These are phyloP conservation scores for Penaeus japonicus DNA, from an alignment of 1,140 invertebrate genomes.

Conservation along the genomic window DNA sequence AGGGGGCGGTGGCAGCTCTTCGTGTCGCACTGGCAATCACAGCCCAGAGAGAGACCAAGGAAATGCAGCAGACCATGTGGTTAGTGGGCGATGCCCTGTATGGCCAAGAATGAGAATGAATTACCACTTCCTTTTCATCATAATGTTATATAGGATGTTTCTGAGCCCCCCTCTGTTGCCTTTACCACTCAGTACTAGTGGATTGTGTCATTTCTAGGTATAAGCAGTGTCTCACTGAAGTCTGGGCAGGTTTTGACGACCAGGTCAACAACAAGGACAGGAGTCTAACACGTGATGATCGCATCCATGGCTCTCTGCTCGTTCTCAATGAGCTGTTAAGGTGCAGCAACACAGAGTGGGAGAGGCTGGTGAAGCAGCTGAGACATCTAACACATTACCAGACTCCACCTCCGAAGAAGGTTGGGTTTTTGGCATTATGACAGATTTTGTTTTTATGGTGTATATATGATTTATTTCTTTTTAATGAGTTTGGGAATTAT, in stretches of 20 bases:
- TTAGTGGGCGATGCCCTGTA: slow-evolving; percentile 65
- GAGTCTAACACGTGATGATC: slow-evolving; percentile 85
- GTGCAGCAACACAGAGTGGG: slow-evolving; percentile 91
- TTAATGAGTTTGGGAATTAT: neutral
- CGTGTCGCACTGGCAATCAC: slow-evolving; percentile 92
- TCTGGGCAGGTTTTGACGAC: slow-evolving; percentile 81
- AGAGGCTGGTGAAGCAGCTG: slow-evolving; percentile 79
- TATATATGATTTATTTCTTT: neutral
- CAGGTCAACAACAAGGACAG: slow-evolving; percentile 67
- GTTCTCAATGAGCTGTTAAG: slow-evolving; percentile 94
- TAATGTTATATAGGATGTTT: no score
- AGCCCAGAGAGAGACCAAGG: slow-evolving; percentile 87
- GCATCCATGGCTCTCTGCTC: slow-evolving; percentile 90
- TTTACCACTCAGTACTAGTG: no score
- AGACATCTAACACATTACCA: slow-evolving; percentile 62
- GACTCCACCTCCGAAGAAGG: slow-evolving; percentile 51
- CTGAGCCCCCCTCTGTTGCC: no score
- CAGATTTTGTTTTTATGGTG: neutral
- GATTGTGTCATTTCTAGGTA: slow-evolving; percentile 64
- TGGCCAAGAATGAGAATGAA: no score
- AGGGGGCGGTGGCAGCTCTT: slow-evolving; percentile 91
- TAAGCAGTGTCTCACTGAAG: slow-evolving; percentile 90
- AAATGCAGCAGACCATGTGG: slow-evolving; percentile 88
- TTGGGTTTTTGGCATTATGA: neutral
- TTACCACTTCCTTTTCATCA: no score